phyloP scores from a whole-genome alignment of 2,113 vertebrate genomes.

The Percopsis transmontana region DNA sequence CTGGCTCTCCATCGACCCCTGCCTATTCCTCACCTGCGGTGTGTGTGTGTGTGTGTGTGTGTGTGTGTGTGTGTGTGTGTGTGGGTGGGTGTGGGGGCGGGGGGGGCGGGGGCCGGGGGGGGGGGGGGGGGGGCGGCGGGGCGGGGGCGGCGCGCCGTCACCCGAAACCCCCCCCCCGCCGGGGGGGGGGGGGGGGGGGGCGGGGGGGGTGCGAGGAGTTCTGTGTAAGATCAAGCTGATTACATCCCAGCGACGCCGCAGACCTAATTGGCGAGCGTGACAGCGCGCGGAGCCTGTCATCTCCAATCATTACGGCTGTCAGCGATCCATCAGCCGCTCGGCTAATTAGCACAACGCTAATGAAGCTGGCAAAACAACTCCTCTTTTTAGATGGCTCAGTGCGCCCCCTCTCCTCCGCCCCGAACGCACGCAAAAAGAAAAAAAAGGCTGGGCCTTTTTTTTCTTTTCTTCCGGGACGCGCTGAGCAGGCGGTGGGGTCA shows the following conservation, averaged over 20 bases:
- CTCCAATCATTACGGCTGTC: slow-evolving; percentile 99
- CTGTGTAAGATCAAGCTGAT: slow-evolving; percentile 99
- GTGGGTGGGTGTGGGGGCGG: background rate
- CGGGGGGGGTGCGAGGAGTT: slow-evolving; percentile 77
- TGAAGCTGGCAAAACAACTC: slow-evolving; percentile 99
- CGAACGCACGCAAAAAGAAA: too few relatives aligned
- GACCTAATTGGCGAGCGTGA: slow-evolving; percentile 99
- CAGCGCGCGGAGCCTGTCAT: slow-evolving; percentile 98
- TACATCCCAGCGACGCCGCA: slow-evolving; percentile 96
- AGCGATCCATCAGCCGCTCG: slow-evolving; percentile 99
- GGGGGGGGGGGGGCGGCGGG: too few relatives aligned
- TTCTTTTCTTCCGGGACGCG: too few relatives aligned
- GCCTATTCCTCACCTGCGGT: too few relatives aligned
- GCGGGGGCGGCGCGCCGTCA: background rate
- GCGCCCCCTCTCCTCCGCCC: slow-evolving; percentile 70
- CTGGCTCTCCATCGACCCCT: too few relatives aligned
- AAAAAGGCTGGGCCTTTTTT: too few relatives aligned
- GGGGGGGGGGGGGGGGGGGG: slow-evolving; percentile 23
- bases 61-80: too few relatives aligned
- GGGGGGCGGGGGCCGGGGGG: too few relatives aligned
- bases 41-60: too few relatives aligned
- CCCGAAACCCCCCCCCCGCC: slow-evolving; percentile 87
- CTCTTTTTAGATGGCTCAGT: slow-evolving; percentile 95
- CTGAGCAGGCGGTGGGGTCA: too few relatives aligned
- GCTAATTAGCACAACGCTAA: slow-evolving; percentile 99